A percentile compares a stretch with the other conserved stretches of the same genome.
Evolutionary conservation across 2,113 vertebrate genomes (phyloP).

Genomic region (Halcyon malimbica): DNA sequence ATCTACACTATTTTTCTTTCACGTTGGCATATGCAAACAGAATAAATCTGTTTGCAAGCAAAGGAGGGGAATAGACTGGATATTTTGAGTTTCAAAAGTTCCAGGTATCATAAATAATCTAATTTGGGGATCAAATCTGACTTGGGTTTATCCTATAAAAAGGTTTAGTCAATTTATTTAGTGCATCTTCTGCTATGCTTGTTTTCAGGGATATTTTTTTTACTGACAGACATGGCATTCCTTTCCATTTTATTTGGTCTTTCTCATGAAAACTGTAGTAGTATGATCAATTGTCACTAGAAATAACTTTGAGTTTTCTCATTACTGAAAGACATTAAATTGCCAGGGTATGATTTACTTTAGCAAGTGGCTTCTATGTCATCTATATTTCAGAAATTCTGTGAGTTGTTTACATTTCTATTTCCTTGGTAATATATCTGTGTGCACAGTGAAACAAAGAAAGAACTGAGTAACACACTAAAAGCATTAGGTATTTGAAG

Average conservation of each 20-base stretch:
- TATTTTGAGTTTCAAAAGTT: not conserved
- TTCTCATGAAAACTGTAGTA: conserved; percentile 25
- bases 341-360: conserved; percentile 72
- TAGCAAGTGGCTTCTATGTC: conserved; percentile 58
- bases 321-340: conserved; percentile 74
- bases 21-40: not conserved
- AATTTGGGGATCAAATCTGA: not conserved
- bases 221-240: conserved; percentile 1
- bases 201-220: conserved; percentile 54
- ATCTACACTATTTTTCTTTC: not conserved
- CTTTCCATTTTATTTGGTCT: conserved; percentile 37
- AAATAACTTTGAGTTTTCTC: conserved; percentile 76
- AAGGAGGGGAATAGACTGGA: not conserved
- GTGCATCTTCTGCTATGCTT: not conserved
- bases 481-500: conserved; percentile 23
- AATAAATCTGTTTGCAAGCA: not conserved
- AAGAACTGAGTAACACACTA: not conserved
- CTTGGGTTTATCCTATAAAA: conserved; percentile 21
- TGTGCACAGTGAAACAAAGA: conserved; percentile 37
- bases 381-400: conserved; percentile 59
- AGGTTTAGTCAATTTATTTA: not conserved
- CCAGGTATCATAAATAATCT: not conserved
- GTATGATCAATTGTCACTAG: conserved; percentile 65
- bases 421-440: conserved; percentile 44
- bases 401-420: conserved; percentile 68